A percentile compares a stretch with the other conserved stretches of the same genome.
Conservation (phyloP, 1,140 invertebrate genomes). For the Saxidomus purpurata region DNA sequence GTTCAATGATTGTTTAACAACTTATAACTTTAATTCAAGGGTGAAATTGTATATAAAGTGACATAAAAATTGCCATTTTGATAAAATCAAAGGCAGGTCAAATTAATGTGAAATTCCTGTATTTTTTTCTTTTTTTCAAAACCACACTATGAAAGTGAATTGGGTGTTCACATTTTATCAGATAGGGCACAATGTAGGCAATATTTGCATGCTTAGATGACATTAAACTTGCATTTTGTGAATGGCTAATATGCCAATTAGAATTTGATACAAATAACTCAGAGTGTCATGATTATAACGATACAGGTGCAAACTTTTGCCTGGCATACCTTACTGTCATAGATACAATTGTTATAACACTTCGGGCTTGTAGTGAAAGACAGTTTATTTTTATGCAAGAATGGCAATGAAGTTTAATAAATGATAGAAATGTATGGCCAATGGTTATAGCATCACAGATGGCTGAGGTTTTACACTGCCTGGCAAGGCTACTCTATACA, state of each 20-base stretch:
- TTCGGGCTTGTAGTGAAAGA: too few relatives aligned
- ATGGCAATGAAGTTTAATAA: too few relatives aligned
- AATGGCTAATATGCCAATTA: neutral
- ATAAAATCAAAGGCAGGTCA: neutral
- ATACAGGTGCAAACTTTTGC: neutral
- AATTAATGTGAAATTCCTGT: neutral
- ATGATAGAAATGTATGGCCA: too few relatives aligned
- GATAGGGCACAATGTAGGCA: neutral
- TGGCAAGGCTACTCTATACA: too few relatives aligned
- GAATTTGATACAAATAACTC: neutral
- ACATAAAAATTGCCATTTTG: neutral
- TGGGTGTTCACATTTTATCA: neutral
- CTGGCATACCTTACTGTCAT: too few relatives aligned
- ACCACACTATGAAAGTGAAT: neutral
- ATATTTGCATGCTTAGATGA: slow-evolving; percentile 1
- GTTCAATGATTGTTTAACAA: slow-evolving; percentile 16
- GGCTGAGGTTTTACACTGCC: too few relatives aligned
- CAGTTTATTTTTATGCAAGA: too few relatives aligned
- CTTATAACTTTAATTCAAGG: slow-evolving; percentile 5
- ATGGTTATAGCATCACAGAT: too few relatives aligned
- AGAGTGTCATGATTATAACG: neutral
- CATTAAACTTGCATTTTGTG: neutral
- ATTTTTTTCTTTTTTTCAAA: neutral
- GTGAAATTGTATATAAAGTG: neutral
- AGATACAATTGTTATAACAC: too few relatives aligned